Evolutionary conservation across 2,888 invertebrate genomes (phyloP), one percentile per base, ranked within the genome.

Genomic region (Eristalinus aeneus): DNA sequence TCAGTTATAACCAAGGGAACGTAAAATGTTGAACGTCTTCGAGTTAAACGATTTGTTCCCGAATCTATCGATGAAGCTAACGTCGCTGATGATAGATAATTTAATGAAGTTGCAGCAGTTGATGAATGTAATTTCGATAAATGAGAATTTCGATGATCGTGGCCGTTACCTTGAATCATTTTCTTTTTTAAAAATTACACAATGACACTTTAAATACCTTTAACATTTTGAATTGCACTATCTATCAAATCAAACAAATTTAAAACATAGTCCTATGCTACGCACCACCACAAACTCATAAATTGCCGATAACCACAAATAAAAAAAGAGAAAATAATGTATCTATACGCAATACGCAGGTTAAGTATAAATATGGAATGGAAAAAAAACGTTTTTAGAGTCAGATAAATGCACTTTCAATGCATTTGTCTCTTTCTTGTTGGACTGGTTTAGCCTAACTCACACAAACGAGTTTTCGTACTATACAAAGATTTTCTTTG

Each of bases 1-100:
- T 91, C 91, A 73, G 92, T 92, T 34, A 91, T 92, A 9, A 92
- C 91, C 88, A 96, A 93, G 88, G 96, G 95, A 88, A 96, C 95
- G 92, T 96, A 96, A 92, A 96, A 96, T 88, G 96, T 95, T 65
- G 96, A 96, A 87, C 96, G 94, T 82, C 96, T 94, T 67, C 95
- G 93, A 87, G 93, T 91, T 88, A 93, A 92, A 72, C 95, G 94
- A 89, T 94, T 94, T 76, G 91, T 91, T 16, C 89, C 61, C 46
- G 87, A 69, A 64, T 79, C 79, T 22, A 80, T 72, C 67, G 91
- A 92, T 90, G 77, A 80, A 23, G 88, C 79, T 22, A 87, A 83
- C 27, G 87, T 88, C 58, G 85, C 85, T 27, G 89, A 75, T 69
- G 46, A 46, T 16, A 46, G 16, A 46, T 46, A 46, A 16, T n/a